Base-by-base conservation (phyloP, 2,113 vertebrate species). In the Lophotis ruficrista region DNA sequence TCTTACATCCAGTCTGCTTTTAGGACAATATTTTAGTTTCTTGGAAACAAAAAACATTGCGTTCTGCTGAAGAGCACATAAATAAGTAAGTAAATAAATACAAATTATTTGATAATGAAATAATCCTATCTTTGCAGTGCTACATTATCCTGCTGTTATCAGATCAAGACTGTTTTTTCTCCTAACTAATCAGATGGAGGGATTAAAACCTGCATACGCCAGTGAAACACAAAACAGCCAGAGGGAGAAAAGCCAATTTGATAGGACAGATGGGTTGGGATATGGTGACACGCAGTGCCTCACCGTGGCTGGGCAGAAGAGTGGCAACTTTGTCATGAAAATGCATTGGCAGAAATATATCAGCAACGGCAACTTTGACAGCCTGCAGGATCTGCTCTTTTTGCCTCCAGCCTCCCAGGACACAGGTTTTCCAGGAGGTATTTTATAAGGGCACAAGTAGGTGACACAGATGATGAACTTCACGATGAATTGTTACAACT, bases 161-260 rank as follows among this genome's bases (percentile, higher is more conserved):
- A 72, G 87, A 82, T 95, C 93, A 94, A 91, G 77, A 45, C 23
- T 61, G 28, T 14, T 91, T 91, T 82, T 93, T 48, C 61, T 78
- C 47, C 30, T 35, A 75, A 69, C 35, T 96, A 95, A 94, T 94
- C 19, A 45, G 78, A 79, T 76, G 57, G 70, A 89, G 28, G 73
- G 84, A 91, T 96, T 96, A 93, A 94, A 96, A 76, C 50, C 54
- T 93, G 84, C 54, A 72, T 70, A 77, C 1, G 2, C 58, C 54
- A 87, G 70, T 61, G 82, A 90, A 96, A 91, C 50, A 53, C 6
- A 3, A 81, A 96, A 78, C 45, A 91, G 81, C 70, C 81, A 80
- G 87, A 69, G 84, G 82, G 62, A 96, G 78, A 93, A 91, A 96
- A 94, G 84, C 53, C 78, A 91, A 10, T 95, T 93, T 90, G 62